Percentiles rank a stretch among this genome's conserved stretches.
phyloP scores from a whole-genome alignment of 1,140 invertebrate species.

The Parapsyche elsis region DNA sequence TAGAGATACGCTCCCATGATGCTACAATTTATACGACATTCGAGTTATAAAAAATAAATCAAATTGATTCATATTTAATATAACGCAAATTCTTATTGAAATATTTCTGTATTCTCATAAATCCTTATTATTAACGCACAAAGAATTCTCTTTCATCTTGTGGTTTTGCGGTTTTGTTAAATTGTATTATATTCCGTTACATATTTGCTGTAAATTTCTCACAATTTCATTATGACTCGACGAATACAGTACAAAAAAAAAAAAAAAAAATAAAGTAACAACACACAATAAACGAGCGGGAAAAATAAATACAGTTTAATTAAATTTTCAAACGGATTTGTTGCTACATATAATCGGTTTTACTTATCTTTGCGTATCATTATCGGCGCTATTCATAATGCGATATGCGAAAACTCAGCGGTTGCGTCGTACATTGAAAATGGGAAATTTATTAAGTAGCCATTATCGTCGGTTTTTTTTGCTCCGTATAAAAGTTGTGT shows the following conservation, averaged over 20 bases:
- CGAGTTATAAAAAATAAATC: background rate
- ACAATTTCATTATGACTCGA: background rate
- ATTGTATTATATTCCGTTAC: slow-evolving; percentile 1
- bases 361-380: background rate
- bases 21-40: no score
- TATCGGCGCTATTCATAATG: background rate
- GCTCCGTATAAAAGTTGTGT: no score
- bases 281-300: background rate
- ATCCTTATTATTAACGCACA: slow-evolving; percentile 20
- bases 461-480: no score
- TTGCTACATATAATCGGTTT: background rate
- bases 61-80: slow-evolving; percentile 13
- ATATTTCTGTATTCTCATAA: slow-evolving; percentile 18
- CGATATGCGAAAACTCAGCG: no score
- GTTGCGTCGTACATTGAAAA: no score
- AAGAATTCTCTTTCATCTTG: slow-evolving; percentile 10
- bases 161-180: background rate
- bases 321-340: background rate
- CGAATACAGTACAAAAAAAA: no score
- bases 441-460: no score
- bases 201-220: background rate
- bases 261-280: no score
- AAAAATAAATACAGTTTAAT: background rate
- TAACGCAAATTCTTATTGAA: slow-evolving; percentile 8
- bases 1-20: no score